Conservation (phyloP, 64 coral and sea anemone species). For the Montipora sp. region DNA sequence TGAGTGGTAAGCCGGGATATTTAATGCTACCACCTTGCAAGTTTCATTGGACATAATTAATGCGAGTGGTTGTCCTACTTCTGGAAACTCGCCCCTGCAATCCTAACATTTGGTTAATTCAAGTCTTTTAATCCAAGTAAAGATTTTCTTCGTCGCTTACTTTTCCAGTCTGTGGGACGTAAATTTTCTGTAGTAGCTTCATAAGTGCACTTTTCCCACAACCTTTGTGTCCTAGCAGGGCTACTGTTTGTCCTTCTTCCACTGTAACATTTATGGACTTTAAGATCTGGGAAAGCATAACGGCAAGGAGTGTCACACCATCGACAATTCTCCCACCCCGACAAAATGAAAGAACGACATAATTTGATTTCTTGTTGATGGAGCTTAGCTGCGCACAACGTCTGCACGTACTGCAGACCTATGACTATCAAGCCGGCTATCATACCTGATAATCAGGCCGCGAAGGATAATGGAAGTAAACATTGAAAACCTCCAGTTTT, state of each 20-base stretch:
- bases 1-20: too few species aligned
- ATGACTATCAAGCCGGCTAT: background rate
- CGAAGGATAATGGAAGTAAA: slow-evolving; percentile 89
- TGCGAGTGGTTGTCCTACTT: too few species aligned
- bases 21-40: too few species aligned
- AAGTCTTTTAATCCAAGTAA: background rate
- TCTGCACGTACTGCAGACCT: background rate
- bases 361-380: too few species aligned
- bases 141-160: slow-evolving; percentile 32
- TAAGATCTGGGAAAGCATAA: slow-evolving; percentile 52
- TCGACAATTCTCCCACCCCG: too few species aligned
- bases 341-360: too few species aligned
- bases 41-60: too few species aligned
- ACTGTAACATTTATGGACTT: slow-evolving; percentile 77
- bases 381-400: too few species aligned
- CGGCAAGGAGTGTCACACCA: background rate
- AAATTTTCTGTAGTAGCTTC: slow-evolving; percentile 69
- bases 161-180: slow-evolving; percentile 68
- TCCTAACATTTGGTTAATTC: background rate
- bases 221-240: slow-evolving; percentile 60
- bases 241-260: slow-evolving; percentile 59
- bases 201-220: slow-evolving; percentile 64
- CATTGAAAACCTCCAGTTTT: slow-evolving; percentile 74
- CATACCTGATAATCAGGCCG: slow-evolving; percentile 86
- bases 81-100: background rate